Percentiles rank a stretch among this genome's conserved stretches.
Conservation (phyloP, 2,113 vertebrate genomes). For the Arenaria interpres region DNA sequence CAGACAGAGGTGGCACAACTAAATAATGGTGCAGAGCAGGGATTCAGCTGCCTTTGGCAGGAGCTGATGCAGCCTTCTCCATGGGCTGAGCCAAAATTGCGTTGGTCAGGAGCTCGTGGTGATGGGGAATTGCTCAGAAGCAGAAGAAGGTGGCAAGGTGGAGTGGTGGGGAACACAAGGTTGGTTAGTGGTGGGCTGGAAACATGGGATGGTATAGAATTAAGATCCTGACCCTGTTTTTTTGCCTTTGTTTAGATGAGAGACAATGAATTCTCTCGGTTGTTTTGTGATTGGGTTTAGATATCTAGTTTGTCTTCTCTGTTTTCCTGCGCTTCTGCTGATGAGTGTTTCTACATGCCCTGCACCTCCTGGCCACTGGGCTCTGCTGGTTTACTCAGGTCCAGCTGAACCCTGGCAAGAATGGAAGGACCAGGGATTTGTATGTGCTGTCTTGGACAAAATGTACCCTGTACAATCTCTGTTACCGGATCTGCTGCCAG, state of each 20-base stretch:
- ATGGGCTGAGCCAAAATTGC: background rate
- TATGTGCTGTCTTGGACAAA: background rate
- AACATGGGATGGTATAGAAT: background rate
- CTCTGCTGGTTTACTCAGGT: background rate
- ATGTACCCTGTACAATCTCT: background rate
- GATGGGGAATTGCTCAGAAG: background rate
- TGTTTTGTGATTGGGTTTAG: background rate
- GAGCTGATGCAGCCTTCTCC: background rate
- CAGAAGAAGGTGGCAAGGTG: background rate
- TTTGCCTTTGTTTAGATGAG: no score
- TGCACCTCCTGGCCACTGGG: background rate
- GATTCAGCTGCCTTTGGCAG: background rate
- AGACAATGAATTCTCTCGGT: background rate
- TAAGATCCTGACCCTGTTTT: no score
- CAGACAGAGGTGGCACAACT: background rate
- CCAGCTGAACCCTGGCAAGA: background rate
- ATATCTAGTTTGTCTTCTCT: background rate
- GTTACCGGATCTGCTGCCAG: background rate
- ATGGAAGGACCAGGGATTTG: background rate
- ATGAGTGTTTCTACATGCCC: background rate
- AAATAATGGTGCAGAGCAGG: background rate
- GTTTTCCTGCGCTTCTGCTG: background rate
- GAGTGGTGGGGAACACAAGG: background rate
- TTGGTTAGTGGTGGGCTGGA: background rate
- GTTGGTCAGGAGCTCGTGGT: accelerated